Base-by-base conservation (phyloP, 2,797 vertebrate genomes). In the Helicolenus hilgendorfi region DNA sequence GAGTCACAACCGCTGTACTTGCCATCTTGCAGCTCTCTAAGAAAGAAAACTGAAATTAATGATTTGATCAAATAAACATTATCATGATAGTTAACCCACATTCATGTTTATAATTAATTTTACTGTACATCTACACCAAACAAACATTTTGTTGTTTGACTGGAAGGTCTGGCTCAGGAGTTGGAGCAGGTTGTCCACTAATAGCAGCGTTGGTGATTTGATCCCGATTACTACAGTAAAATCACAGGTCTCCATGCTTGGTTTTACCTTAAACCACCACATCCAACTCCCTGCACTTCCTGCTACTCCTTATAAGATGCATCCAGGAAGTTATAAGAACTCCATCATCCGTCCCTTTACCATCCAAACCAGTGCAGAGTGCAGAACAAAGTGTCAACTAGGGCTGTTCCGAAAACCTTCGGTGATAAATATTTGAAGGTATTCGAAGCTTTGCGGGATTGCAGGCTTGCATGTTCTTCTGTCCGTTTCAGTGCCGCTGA, bases 21-120 rank as follows among this genome's bases (percentile, higher is more conserved):
- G 84, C 93, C 97, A 97, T 98, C 68, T 86, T 96, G 76, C 72
- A 84, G 49, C 69, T 85, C 86, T 77, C 59, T 87, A 18, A 13
- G 45, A 89, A 62, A 73, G 33, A 73, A 67, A 69, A 24, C 14
- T 26, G 24, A 5, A 45, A 41, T 53, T 1, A 60, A 35, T 2
- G 8, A 22, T 62, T 45, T 75, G 13, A 26, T 59, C 1, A 59
- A 27, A 29, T 41, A 31, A 65, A 33, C 1, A 11, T 38, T 22
- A 13, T 26, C 15, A 20, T 2, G 10, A 55, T 5, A 31, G 33
- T 26, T 18, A 62, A 33, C 6, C 2, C 5, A n/a, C 45, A 9
- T 67, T 60, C 55, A 33, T 5, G 29, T 22, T 5, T n/a, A 13
- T 15, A 9, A 59, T 24, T 6, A 8, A 20, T 59, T 45, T 59